These are phyloP conservation scores for Yponomeuta cagnagella DNA, from an alignment of 2,888 invertebrate species.

Conservation along the genomic window DNA sequence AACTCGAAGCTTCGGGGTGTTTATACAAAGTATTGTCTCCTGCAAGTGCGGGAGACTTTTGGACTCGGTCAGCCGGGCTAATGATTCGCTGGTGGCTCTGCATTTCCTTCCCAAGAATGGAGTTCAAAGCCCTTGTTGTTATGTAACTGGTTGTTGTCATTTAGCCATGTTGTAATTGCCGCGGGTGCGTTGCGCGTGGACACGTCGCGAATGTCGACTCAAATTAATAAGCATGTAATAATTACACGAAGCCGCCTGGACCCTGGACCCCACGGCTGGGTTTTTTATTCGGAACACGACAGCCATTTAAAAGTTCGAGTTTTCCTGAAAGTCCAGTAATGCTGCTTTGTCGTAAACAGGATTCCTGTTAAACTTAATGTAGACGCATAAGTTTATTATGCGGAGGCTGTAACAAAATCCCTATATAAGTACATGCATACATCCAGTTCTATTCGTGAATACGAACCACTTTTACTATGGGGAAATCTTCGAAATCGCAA, in stretches of 20 bases:
- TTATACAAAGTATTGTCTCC: not conserved
- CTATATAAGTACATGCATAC: no score
- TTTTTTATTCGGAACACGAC: not conserved
- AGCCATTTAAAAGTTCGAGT: not conserved
- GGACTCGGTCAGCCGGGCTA: not conserved
- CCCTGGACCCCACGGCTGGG: not conserved
- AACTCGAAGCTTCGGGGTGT: not conserved
- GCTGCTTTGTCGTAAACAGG: not conserved
- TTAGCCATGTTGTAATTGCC: conserved; percentile 23
- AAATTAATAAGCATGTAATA: conserved; percentile 10
- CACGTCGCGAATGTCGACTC: not conserved
- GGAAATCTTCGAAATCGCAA: no score
- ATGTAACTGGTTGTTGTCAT: conserved; percentile 34
- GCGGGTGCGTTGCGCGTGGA: not conserved
- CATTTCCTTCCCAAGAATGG: not conserved
- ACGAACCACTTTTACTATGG: no score
- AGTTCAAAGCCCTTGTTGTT: conserved; percentile 47
- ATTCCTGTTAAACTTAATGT: not conserved
- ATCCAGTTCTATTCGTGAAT: no score
- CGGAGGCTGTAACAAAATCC: no score
- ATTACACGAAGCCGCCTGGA: not conserved
- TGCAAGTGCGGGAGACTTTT: not conserved
- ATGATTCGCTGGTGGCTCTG: not conserved
- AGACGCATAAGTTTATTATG: not conserved
- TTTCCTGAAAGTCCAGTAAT: not conserved